Percentiles rank a stretch among this genome's conserved stretches.
phyloP scores from a whole-genome alignment of 2,888 invertebrate genomes.

The Synanthedon andrenaeformis region DNA sequence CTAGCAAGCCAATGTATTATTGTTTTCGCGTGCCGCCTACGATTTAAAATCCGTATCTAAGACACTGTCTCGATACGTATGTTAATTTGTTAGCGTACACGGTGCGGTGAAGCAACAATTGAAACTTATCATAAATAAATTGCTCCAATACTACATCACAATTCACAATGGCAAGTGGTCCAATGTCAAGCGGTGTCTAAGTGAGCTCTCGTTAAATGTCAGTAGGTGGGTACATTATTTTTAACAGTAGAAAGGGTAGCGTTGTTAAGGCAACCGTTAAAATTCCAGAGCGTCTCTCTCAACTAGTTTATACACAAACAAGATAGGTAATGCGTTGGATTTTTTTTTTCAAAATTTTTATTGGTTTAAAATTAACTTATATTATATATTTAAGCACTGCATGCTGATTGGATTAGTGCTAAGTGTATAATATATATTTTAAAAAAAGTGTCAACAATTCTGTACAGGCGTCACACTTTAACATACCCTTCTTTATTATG shows the following conservation, averaged over 20 bases:
- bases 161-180: conserved; percentile 36
- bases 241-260: conserved; percentile 22
- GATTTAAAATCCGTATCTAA: conserved; percentile 7
- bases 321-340: not conserved
- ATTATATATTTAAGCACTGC: too few relatives aligned
- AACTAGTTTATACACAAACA: conserved; percentile 4
- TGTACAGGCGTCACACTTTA: conserved; percentile 1
- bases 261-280: conserved; percentile 19
- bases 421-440: too few relatives aligned
- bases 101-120: conserved; percentile 27
- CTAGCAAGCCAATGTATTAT: conserved; percentile 10
- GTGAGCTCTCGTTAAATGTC: conserved; percentile 48
- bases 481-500: conserved; percentile 57
- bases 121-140: conserved; percentile 20
- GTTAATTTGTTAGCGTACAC: conserved; percentile 26
- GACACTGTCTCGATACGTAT: conserved; percentile 14
- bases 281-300: conserved; percentile 25
- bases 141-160: conserved; percentile 21
- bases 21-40: conserved; percentile 9
- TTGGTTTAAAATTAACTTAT: too few relatives aligned
- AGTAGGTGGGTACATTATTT: conserved; percentile 31
- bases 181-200: conserved; percentile 37
- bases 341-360: too few relatives aligned
- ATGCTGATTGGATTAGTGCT: too few relatives aligned
- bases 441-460: conserved; percentile 4